phyloP scores from a whole-genome alignment of 1,140 invertebrate species.

The Oedothorax gibbosus region DNA sequence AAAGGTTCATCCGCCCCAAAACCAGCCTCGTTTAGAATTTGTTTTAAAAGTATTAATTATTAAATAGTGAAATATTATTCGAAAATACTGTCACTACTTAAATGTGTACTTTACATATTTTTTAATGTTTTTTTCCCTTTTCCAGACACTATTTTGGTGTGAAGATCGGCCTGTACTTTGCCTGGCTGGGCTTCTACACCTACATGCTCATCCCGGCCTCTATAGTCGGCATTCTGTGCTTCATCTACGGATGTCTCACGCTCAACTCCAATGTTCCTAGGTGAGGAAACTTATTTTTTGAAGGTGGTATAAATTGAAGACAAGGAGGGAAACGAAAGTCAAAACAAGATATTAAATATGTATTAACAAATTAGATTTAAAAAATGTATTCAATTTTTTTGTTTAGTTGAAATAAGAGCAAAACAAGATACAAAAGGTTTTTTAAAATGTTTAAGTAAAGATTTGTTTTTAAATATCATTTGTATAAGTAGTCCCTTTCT shows the following conservation, averaged over 20 bases:
- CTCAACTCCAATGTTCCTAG: constrained; percentile 79
- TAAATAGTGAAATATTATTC: too few relatives aligned
- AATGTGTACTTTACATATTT: too few relatives aligned
- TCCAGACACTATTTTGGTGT: constrained; percentile 90
- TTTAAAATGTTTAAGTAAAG: too few relatives aligned
- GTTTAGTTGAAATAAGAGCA: too few relatives aligned
- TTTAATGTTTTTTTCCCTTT: neutral
- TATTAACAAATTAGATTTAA: neutral
- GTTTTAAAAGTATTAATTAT: too few relatives aligned
- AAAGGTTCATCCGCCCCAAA: too few relatives aligned
- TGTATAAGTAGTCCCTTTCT: too few relatives aligned
- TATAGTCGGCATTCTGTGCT: constrained; percentile 72
- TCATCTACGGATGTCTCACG: constrained; percentile 76
- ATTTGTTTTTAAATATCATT: too few relatives aligned
- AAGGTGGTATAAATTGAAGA: too few relatives aligned
- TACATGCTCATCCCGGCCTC: constrained; percentile 73
- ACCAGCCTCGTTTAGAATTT: too few relatives aligned
- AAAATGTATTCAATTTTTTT: neutral
- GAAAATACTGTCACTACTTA: too few relatives aligned
- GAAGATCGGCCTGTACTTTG: constrained; percentile 79
- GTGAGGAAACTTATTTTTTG: constrained; percentile 67
- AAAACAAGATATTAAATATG: neutral
- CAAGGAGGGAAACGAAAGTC: neutral
- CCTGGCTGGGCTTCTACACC: constrained; percentile 77
- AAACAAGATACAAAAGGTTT: too few relatives aligned